Evolutionary conservation across 2,888 invertebrate genomes (phyloP), one percentile per base, ranked within the genome.

Genomic region (Hanleya hanleyi): DNA sequence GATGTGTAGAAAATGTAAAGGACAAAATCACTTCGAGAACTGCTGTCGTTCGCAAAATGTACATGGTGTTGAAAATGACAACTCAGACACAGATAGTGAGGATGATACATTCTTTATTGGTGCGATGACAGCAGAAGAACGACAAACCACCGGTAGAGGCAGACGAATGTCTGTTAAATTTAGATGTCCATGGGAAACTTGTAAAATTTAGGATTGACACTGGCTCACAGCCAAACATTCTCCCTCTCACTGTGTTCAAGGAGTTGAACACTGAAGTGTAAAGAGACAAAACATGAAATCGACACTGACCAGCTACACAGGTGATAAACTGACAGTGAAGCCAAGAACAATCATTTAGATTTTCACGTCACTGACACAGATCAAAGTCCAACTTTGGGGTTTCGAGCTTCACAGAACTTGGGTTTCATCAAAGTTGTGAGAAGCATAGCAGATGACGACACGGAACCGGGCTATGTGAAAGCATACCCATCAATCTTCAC

Each of bases 341-440:
- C 15, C 15, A 26, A 5, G 1, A 32, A 7, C 33, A 22, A 15
- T 18, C 7, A 18, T 33, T 18, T 22, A 1, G 61, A 57, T 18
- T 57, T 57, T 57, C 1, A 57, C 29, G 33, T 57, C n/a, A 33
- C 61, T 26, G 61, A 57, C 26, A 57, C 61, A 33, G 61, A 57
- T 15, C 61, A 57, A 32, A 26, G 15, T 26, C n/a, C 26, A 15
- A 15, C 29, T 15, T 57, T 9, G 26, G 61, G 61, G 15, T 26
- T 57, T 57, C 18, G 26, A 32, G 18, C 61, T 26, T 57, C 61
- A 9, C 61, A 57, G 29, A 2, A 57, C 15, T 26, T 57, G 57
- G 57, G 57, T 22, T 51, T 51, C 22, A 51, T 51, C n/a, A 51
- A 51, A n/a, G 22, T 51, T 22, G 61, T 57, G n/a, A 57, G n/a